These are phyloP conservation scores for Trinorchestia longiramus DNA, from an alignment of 1,140 invertebrate genomes.

Conservation along the genomic window DNA sequence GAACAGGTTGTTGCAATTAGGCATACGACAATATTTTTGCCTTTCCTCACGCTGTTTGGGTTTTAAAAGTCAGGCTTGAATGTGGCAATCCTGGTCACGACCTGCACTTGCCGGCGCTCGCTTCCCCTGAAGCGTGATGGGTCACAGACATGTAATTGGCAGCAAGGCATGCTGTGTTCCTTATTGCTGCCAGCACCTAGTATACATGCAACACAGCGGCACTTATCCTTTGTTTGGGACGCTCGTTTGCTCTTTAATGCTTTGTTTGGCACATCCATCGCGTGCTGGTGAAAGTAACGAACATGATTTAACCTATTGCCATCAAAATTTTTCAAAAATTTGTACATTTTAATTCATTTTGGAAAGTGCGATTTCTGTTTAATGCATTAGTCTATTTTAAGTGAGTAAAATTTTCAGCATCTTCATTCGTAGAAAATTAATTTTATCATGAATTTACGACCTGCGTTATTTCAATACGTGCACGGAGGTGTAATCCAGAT, in stretches of 20 bases:
- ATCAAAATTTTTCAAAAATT: too few relatives aligned
- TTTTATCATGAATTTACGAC: too few relatives aligned
- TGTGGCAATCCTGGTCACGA: not conserved
- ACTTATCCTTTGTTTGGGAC: not conserved
- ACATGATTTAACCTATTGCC: too few relatives aligned
- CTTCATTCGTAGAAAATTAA: too few relatives aligned
- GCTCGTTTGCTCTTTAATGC: not conserved
- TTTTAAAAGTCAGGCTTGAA: not conserved
- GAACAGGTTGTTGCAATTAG: not conserved
- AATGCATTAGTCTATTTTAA: too few relatives aligned
- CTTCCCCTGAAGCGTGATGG: not conserved
- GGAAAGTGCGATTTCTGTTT: too few relatives aligned
- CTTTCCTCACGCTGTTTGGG: not conserved
- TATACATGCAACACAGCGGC: not conserved
- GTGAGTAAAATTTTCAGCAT: too few relatives aligned
- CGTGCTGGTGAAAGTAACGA: not conserved
- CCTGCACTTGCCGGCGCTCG: not conserved
- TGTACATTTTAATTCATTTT: too few relatives aligned
- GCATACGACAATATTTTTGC: not conserved
- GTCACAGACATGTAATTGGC: constrained; percentile 40
- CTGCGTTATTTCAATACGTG: too few relatives aligned
- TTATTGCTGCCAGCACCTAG: not conserved
- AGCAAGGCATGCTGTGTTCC: not conserved
- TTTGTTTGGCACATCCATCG: not conserved
- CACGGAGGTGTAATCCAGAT: too few relatives aligned